Evolutionary conservation across 37 sponge, comb jelly and placozoan genomes (phyloP), one percentile per base, ranked within the genome.

Genomic region (Eunapius fragilis): DNA sequence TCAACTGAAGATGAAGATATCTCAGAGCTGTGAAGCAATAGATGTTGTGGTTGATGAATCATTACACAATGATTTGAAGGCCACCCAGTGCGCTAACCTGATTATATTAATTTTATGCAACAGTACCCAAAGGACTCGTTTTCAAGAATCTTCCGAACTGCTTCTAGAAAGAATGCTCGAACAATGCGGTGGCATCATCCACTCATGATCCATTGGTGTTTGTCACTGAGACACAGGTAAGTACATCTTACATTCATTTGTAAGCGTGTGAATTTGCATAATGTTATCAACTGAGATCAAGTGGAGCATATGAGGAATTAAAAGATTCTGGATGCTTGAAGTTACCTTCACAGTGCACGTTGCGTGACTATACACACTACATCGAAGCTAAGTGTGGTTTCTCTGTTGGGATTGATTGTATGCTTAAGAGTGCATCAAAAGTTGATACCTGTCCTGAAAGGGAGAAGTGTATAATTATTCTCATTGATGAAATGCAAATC

Each of bases 151-250:
- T 87, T 87, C 70, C 81, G 88, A 75, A 41, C 80, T n/a, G n/a
- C 75, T 38, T 30, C 27, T 25, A 81, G 45, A 28, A 74, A 87
- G 26, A 70, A 87, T 31, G 37, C 75, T 50, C 88, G 76, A 48
- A 49, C 37, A 25, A 79, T 86, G 80, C 79, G 80, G 0, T 86
- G 80, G 87, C 87, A 86, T n/a, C n/a, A n/a, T 35, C 86, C 86
- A 26, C 35, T 85, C 36, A 85, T 85, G 86, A 85, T 85, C 25
- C 24, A 45, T 25, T 85, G 77, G 80, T 86, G 87, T 71, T 24
- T 78, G 14, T 71, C 30, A 71, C 78, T 85, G 25, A 67, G 85
- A 23, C 85, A 85, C n/a, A 47, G 73, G 75, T 84, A 72, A 74
- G 58, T 58, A 19, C 58, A 58, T 58, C 14, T 58, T 17, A 58